Base-by-base conservation (phyloP, 2,888 invertebrate species). In the Tipula vernalis region DNA sequence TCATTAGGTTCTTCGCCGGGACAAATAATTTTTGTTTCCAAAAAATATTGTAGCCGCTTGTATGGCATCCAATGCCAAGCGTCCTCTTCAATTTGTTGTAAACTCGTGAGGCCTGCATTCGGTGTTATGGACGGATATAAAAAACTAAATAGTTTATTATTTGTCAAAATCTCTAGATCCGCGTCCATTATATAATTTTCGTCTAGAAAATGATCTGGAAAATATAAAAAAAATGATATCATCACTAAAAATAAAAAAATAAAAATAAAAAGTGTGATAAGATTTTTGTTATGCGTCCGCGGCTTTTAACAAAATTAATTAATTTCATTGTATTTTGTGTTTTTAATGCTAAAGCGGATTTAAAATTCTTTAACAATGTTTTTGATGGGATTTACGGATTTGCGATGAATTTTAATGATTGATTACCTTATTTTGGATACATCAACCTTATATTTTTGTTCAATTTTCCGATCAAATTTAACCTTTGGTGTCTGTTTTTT, bases 1-100 rank as follows among this genome's bases (percentile, higher is more conserved):
- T 88, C 87, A 36, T 86, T 87, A 5, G 87, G 84, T 0, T 36
- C 36, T 39, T 39, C 84, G 2, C 39, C 84, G 2, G 15, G n/a
- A 15, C 84, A 84, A 28, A 5, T n/a, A 18, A 6, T 84, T 5
- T 13, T 3, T 10, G 84, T 84, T 6, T 84, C n/a, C n/a, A 39
- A n/a, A n/a, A 84, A 84, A 5, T 84, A 39, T 15, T 41, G n/a
- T 4, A 39, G 2, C 39, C 39, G 18, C 10, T 84, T 84, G 39
- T 84, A 84, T n/a, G 84, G 84, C 39, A 84, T 13, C 84, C 84
- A 84, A 10, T 84, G 84, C 84, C 84, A 84, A 39, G 84, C 39
- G 2, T 15, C 84, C 15, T 84, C 84, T 10, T 84, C 84, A 84
- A 84, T 84, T 39, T 15, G 84, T 39, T 84, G 36, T n/a, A 84